Evolutionary conservation across 1,140 invertebrate species (phyloP), one percentile per base, ranked within the genome.

Genomic region (Glomeris maerens): DNA sequence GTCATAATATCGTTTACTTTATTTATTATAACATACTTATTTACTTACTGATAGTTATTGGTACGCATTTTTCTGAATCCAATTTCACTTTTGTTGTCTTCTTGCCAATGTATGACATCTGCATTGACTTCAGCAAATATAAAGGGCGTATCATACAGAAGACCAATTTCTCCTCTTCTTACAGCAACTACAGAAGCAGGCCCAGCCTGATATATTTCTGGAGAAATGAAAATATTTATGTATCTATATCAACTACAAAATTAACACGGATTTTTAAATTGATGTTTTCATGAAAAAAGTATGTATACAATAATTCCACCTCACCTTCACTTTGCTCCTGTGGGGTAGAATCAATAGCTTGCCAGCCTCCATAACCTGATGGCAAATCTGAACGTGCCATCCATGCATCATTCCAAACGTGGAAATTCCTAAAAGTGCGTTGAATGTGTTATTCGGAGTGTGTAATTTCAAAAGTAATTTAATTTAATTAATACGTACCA

Each of bases 321-420:
- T 62, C 62, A 62, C 66, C 69, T 17, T 63, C 70, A 48, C 80
- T 81, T 50, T 73, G 66, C 66, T 84, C 91, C 63, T 97, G 92
- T 0, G 91, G 92, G 0, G 91, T 95, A 0, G 88, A 77, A 66
- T 96, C 91, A 47, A 93, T 80, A 0, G 78, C 88, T 65, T 96
- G 91, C 91, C 91, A 96, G 0, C 91, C 91, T 17, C 78, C 77
- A 59, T 83, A 85, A 0, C 79, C 72, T 0, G 65, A 56, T 0
- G 79, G 78, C 25, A 95, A 66, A 66, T 96, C 91, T 1, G 81
- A 77, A 21, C 92, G 70, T 45, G 77, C 76, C 79, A 93, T 90
- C 89, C 90, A 95, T 0, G 84, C 82, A 52, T 95, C 91, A 65
- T 89, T 88, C 92, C 91, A 96, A 2, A 93, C 89, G 60, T 95